These are phyloP conservation scores for Hydrolagus colliei DNA, from an alignment of 2,797 vertebrate genomes.

Conservation along the genomic window DNA sequence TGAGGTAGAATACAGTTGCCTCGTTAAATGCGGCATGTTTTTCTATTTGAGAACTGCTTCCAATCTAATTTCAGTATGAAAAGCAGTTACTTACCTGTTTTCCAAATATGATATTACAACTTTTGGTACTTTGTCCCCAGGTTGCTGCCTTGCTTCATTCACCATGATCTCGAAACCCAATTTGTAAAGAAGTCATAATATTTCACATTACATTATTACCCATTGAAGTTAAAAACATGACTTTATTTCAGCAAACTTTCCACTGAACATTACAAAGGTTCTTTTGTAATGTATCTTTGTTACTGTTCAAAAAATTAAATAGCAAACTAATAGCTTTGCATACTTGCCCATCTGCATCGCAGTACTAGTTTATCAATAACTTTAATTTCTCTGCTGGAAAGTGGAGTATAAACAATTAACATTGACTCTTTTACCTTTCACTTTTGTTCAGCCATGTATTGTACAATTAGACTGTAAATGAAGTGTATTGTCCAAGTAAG, in stretches of 20 bases:
- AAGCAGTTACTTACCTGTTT: conserved; percentile 50
- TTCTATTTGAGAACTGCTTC: conserved; percentile 80
- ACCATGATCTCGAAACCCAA: conserved; percentile 54
- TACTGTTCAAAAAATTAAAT: conserved; percentile 54
- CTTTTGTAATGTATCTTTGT: conserved; percentile 46
- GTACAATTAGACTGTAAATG: conserved; percentile 73
- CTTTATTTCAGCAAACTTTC: conserved; percentile 46
- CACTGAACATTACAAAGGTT: conserved; percentile 36
- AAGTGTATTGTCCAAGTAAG: conserved; percentile 75
- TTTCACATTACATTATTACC: conserved; percentile 23
- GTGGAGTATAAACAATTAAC: conserved; percentile 49
- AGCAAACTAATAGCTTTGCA: conserved; percentile 63
- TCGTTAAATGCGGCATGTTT: conserved; percentile 98
- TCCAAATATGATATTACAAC: conserved; percentile 59
- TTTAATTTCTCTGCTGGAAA: conserved; percentile 40
- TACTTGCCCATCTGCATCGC: conserved; percentile 54
- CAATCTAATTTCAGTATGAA: conserved; percentile 60
- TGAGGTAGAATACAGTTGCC: conserved; percentile 89
- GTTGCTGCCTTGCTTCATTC: conserved; percentile 52
- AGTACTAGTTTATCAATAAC: conserved; percentile 19
- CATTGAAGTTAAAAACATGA: conserved; percentile 43
- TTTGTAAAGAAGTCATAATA: conserved; percentile 49
- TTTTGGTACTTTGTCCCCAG: conserved; percentile 49
- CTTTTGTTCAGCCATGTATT: conserved; percentile 59
- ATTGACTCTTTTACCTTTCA: conserved; percentile 45